phyloP scores from a whole-genome alignment of 2,888 invertebrate species.

The Calameuta filiformis region DNA sequence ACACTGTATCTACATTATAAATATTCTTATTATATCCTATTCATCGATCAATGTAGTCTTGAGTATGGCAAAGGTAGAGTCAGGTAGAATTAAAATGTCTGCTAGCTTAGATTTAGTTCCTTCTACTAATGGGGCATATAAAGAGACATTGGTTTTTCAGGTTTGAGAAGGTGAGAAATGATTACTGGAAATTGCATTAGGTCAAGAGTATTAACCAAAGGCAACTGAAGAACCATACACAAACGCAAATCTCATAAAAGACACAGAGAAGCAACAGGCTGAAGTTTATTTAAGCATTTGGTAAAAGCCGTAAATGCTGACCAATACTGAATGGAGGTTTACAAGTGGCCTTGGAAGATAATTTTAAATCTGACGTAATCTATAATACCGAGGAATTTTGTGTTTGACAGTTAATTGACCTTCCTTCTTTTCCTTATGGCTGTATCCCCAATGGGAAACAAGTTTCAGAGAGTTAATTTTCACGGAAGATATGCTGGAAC shows the following conservation, averaged over 20 bases:
- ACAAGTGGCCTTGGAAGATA: background rate
- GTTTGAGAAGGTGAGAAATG: background rate
- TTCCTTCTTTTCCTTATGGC: too few species aligned
- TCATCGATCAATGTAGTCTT: background rate
- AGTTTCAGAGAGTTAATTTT: background rate
- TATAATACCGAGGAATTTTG: too few species aligned
- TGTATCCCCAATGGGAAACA: too few species aligned
- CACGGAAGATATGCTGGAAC: background rate
- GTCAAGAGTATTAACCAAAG: background rate
- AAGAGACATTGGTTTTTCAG: background rate
- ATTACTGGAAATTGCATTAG: background rate
- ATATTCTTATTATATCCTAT: background rate
- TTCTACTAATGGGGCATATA: background rate
- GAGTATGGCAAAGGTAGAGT: background rate
- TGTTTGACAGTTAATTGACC: background rate
- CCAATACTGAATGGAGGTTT: background rate
- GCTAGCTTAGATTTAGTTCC: background rate
- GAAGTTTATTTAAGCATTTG: background rate
- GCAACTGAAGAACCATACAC: background rate
- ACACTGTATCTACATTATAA: background rate
- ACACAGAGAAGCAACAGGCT: background rate
- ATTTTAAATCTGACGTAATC: background rate
- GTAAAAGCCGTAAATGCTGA: too few species aligned
- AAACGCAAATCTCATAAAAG: background rate
- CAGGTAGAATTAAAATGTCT: background rate